A percentile compares a stretch with the other conserved stretches of the same genome.
Conservation (phyloP, 1,140 invertebrate genomes). For the Helicoverpa armigera region DNA sequence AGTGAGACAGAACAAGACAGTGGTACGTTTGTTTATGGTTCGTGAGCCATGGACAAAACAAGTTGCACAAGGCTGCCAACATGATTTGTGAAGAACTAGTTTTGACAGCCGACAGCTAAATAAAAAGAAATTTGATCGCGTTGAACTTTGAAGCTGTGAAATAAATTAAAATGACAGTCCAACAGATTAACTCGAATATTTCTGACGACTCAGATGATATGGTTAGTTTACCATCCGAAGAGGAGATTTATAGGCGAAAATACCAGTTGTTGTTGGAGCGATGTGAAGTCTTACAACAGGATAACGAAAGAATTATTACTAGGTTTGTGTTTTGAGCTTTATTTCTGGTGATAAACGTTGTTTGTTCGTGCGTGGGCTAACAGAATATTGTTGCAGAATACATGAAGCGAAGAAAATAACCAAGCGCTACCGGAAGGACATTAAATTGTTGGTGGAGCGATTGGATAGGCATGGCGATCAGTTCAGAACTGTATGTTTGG, state of each 20-base stretch:
- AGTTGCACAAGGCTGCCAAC: constrained; percentile 5
- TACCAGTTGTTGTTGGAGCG: constrained; percentile 88
- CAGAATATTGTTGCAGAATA: constrained; percentile 82
- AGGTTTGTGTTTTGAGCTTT: constrained; percentile 79
- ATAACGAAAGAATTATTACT: constrained; percentile 89
- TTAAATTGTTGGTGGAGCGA: constrained; percentile 85
- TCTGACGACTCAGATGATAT: constrained; percentile 87
- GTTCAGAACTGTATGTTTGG: constrained; percentile 78
- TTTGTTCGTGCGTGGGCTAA: constrained; percentile 46
- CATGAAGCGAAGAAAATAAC: constrained; percentile 88
- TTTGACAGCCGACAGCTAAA: constrained; percentile 68
- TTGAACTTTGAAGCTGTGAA: constrained; percentile 85
- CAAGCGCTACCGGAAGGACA: constrained; percentile 87
- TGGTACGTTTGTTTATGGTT: not conserved
- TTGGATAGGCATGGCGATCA: constrained; percentile 85
- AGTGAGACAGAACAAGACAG: too few relatives aligned
- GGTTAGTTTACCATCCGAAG: constrained; percentile 86
- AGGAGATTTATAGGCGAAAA: constrained; percentile 88
- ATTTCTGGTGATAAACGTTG: constrained; percentile 32
- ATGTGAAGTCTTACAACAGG: constrained; percentile 89
- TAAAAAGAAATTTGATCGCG: constrained; percentile 80
- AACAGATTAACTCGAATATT: constrained; percentile 85
- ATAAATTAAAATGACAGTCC: constrained; percentile 87
- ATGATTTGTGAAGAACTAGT: not conserved
- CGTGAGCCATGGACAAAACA: not conserved